Conservation (phyloP, 2,113 vertebrate genomes). For the Lipotes vexillifer region DNA sequence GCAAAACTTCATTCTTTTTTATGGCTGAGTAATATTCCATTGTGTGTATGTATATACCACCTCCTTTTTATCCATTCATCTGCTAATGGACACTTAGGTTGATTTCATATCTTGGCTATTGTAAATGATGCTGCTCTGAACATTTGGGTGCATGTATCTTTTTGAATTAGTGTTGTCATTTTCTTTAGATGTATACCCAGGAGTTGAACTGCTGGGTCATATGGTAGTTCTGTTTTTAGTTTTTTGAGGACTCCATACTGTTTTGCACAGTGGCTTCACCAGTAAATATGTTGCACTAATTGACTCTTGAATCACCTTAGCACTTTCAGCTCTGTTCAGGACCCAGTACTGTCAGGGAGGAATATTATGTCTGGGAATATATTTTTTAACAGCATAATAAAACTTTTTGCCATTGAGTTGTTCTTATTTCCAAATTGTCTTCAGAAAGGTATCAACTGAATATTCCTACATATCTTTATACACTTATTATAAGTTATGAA, state of each 20-base stretch:
- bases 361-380: not conserved
- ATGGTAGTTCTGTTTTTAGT: not conserved
- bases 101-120: not conserved
- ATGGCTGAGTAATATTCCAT: not conserved
- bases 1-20: not conserved
- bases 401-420: not conserved
- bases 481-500: not conserved
- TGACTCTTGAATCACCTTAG: not conserved
- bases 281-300: not conserved
- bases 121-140: not conserved
- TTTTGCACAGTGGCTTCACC: not conserved
- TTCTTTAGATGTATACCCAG: not conserved
- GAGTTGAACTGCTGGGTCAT: not conserved
- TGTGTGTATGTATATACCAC: not conserved
- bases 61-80: not conserved
- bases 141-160: not conserved
- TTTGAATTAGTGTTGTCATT: not conserved
- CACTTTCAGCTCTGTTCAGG: not conserved
- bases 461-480: not conserved
- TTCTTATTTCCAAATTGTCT: constrained; percentile 12
- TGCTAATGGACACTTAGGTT: not conserved
- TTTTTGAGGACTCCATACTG: not conserved
- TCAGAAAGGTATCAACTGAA: not conserved
- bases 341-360: not conserved
- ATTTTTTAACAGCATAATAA: not conserved